These are phyloP conservation scores for Strongylocentrotus purpuratus DNA, from an alignment of 35 echinoderm and acorn worm species.

Conservation along the genomic window DNA sequence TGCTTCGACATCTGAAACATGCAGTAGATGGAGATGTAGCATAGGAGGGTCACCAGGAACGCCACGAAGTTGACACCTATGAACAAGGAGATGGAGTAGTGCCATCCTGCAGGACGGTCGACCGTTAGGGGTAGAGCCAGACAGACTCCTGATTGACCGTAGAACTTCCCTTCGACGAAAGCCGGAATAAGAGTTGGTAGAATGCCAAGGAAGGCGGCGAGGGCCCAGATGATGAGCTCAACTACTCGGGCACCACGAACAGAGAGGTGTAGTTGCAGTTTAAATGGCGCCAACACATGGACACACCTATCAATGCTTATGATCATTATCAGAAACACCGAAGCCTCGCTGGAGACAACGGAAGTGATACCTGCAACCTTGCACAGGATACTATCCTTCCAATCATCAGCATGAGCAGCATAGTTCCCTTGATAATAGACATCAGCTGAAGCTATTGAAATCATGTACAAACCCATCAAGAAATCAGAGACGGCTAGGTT, in stretches of 20 bases:
- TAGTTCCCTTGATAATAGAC: conserved; percentile 2
- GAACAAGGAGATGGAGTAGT: conserved; percentile 27
- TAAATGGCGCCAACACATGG: conserved; percentile 30
- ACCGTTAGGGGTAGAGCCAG: conserved; percentile 52
- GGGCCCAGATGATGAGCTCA: conserved; percentile 49
- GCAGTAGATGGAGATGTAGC: conserved; percentile 66
- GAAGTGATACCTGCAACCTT: conserved; percentile 56
- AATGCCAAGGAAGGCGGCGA: conserved; percentile 55
- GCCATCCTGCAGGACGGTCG: neutral
- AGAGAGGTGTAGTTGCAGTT: conserved; percentile 32
- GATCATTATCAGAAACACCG: conserved; percentile 52
- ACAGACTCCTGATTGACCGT: conserved; percentile 81
- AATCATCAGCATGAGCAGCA: conserved; percentile 38
- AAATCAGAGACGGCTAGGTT: conserved; percentile 35
- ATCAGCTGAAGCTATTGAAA: neutral
- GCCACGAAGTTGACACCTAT: neutral
- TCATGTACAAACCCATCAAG: conserved; percentile 38
- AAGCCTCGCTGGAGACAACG: conserved; percentile 59
- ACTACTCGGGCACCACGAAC: neutral
- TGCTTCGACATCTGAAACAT: conserved; percentile 48
- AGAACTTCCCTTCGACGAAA: conserved; percentile 66
- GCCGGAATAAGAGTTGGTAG: conserved; percentile 54
- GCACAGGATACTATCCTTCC: too few species aligned
- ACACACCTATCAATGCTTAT: conserved; percentile 60
- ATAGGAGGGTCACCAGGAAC: conserved; percentile 68